Evolutionary conservation across 1,140 invertebrate species (phyloP).

Genomic region (Listronotus oregonensis): DNA sequence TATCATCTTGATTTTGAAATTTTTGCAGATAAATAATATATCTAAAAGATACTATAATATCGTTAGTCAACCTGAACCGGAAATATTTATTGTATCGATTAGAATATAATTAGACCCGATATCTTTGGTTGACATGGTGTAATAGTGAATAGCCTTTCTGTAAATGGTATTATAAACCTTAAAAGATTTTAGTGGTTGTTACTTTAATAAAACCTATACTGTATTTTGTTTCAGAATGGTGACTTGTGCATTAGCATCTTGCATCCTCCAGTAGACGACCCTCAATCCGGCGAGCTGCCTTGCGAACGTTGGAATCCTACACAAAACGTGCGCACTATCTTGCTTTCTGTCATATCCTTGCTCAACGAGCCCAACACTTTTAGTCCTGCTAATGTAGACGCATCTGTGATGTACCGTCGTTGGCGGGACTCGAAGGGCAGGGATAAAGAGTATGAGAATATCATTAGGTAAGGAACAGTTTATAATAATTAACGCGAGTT

Average conservation of each 20-base stretch:
- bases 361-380: conserved; percentile 99
- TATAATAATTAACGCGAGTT: too few species aligned
- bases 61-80: too few species aligned
- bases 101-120: too few species aligned
- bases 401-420: conserved; percentile 98
- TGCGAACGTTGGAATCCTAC: conserved; percentile 99
- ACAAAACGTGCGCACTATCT: conserved; percentile 97
- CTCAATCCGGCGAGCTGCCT: conserved; percentile 96
- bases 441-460: conserved; percentile 99
- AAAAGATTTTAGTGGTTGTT: too few species aligned
- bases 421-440: conserved; percentile 98
- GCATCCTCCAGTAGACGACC: conserved; percentile 98
- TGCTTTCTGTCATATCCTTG: conserved; percentile 97
- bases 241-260: conserved; percentile 99
- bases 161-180: too few species aligned
- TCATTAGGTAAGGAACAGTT: conserved; percentile 79
- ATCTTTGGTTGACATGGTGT: too few species aligned
- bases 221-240: conserved; percentile 79
- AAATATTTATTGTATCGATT: too few species aligned
- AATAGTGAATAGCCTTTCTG: too few species aligned
- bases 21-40: too few species aligned
- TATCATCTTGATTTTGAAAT: too few species aligned
- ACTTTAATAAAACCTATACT: neutral
- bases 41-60: too few species aligned
- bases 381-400: conserved; percentile 99